A percentile compares a stretch with the other conserved stretches of the same genome.
These are phyloP conservation scores for Tenualosa ilisha DNA, from an alignment of 2,797 vertebrate species.

Conservation along the genomic window DNA sequence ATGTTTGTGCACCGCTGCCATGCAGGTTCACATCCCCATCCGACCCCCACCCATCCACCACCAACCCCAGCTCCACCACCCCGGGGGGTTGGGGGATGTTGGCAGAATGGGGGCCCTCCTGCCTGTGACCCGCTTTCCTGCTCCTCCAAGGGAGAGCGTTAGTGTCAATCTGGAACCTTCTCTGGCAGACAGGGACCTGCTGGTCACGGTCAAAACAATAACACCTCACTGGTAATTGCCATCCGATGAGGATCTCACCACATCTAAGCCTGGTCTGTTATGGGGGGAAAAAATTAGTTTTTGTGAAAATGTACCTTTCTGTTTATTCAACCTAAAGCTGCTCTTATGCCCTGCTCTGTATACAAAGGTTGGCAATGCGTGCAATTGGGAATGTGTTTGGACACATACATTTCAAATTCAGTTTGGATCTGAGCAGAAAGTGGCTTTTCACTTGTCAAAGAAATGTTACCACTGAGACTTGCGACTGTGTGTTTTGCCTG, in stretches of 20 bases:
- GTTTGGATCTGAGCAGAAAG: not conserved
- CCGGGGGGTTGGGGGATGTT: constrained; percentile 16
- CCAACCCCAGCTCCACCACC: not conserved
- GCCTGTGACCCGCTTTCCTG: constrained; percentile 51
- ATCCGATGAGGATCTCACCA: not conserved
- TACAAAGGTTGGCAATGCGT: not conserved
- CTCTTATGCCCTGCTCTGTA: not conserved
- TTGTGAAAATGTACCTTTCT: not conserved
- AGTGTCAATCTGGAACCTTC: constrained; percentile 37
- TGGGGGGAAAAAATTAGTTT: not conserved
- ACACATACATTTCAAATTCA: constrained; percentile 18
- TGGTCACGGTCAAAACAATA: constrained; percentile 47
- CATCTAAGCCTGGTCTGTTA: not conserved
- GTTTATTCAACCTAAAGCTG: not conserved
- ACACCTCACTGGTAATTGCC: constrained; percentile 34
- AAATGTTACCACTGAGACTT: constrained; percentile 3
- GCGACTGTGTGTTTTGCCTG: constrained; percentile 46
- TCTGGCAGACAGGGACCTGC: constrained; percentile 39
- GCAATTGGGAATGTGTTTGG: constrained; percentile 18
- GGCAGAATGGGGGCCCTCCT: constrained; percentile 33
- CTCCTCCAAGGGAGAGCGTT: constrained; percentile 44
- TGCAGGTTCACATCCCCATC: constrained; percentile 11
- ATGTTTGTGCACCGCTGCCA: constrained; percentile 23
- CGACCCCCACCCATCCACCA: constrained; percentile 13
- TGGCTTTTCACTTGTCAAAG: not conserved